phyloP scores from a whole-genome alignment of 2,888 invertebrate genomes.

The Platynereis dumerilii region DNA sequence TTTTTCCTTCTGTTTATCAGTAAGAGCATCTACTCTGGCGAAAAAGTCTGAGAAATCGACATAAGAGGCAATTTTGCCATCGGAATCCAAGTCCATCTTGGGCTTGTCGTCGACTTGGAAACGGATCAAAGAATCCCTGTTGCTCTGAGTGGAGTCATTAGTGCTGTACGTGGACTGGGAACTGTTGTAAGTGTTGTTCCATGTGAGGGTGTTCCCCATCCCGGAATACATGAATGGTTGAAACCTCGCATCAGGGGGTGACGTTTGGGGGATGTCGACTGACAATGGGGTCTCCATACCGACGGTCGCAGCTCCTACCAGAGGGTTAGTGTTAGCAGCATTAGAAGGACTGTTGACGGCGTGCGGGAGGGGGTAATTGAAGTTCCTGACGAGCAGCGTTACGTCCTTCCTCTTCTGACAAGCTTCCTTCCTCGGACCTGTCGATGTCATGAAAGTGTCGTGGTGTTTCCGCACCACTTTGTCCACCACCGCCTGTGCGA shows the following conservation, averaged over 20 bases:
- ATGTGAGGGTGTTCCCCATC: slow-evolving; percentile 22
- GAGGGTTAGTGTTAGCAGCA: slow-evolving; percentile 20
- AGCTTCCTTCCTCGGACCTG: slow-evolving; percentile 40
- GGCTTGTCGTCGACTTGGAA: slow-evolving; percentile 28
- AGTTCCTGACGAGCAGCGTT: slow-evolving; percentile 83
- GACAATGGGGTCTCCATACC: slow-evolving; percentile 24
- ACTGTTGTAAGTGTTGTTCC: slow-evolving; percentile 6
- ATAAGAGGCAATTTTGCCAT: slow-evolving; percentile 78
- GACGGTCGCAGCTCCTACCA: background rate
- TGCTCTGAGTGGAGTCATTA: slow-evolving; percentile 53
- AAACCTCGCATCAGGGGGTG: slow-evolving; percentile 14
- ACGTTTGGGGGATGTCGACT: slow-evolving; percentile 35
- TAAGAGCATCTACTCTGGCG: slow-evolving; percentile 50
- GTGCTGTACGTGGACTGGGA: slow-evolving; percentile 45
- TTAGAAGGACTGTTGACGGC: slow-evolving; percentile 64
- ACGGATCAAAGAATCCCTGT: slow-evolving; percentile 45
- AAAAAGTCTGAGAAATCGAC: slow-evolving; percentile 80
- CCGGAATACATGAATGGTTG: slow-evolving; percentile 25
- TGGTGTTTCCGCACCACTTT: slow-evolving; percentile 84
- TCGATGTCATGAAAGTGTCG: slow-evolving; percentile 72
- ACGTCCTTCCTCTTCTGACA: slow-evolving; percentile 78
- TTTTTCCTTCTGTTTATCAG: slow-evolving; percentile 50
- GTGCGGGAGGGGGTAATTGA: slow-evolving; percentile 79
- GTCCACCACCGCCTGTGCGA: slow-evolving; percentile 85
- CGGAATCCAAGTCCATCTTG: slow-evolving; percentile 67